Evolutionary conservation across 2,113 vertebrate species (phyloP).

Genomic region (Scomber scombrus): DNA sequence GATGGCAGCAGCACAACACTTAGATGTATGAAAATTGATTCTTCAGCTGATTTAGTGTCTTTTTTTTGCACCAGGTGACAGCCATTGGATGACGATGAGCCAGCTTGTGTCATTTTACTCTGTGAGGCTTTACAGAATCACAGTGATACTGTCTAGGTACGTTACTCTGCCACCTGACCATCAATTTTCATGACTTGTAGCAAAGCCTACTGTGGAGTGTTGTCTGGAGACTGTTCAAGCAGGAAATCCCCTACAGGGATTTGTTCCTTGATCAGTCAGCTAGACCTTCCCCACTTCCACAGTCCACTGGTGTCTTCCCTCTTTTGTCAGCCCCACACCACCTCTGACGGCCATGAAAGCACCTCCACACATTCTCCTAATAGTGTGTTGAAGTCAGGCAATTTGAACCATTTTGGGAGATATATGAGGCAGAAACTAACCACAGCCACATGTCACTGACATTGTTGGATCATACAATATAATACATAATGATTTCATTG

Average conservation of each 20-base stretch:
- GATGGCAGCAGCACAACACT: background rate
- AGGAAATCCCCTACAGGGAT: constrained; percentile 26
- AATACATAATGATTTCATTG: constrained; percentile 5
- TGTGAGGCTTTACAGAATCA: background rate
- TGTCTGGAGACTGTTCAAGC: constrained; percentile 11
- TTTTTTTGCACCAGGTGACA: background rate
- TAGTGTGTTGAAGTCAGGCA: constrained; percentile 31
- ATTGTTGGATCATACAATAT: background rate
- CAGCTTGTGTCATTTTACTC: background rate
- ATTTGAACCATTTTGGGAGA: constrained; percentile 5
- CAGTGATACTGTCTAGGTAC: background rate
- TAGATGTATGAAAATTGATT: background rate
- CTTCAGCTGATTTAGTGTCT: too few species aligned
- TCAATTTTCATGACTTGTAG: constrained; percentile 23
- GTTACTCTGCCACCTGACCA: background rate
- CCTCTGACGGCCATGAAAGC: constrained; percentile 21
- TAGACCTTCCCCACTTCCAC: constrained; percentile 4
- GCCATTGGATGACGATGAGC: background rate
- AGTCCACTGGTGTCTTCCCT: background rate
- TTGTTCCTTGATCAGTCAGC: constrained; percentile 14
- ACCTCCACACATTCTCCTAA: constrained; percentile 34
- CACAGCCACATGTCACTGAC: background rate
- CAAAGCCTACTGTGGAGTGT: background rate
- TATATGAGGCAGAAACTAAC: constrained; percentile 1
- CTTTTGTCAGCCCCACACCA: background rate